Evolutionary conservation across 2,888 invertebrate species (phyloP).

Genomic region (Ectemnius lituratus): DNA sequence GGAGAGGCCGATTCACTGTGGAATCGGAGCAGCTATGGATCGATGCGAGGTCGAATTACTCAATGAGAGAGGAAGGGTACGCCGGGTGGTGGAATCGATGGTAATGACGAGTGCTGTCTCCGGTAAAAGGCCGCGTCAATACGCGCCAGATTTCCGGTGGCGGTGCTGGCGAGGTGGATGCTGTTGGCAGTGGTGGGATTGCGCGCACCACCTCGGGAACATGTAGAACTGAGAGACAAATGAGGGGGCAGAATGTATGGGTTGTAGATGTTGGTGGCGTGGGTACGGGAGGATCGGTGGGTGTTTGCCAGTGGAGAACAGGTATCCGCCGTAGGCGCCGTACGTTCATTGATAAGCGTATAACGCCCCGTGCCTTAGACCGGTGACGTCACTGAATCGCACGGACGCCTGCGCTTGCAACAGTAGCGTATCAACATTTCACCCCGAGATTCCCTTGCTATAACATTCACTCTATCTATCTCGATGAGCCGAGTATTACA

Average conservation of each 20-base stretch:
- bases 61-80: constrained; percentile 27
- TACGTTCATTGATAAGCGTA: constrained; percentile 75
- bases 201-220: neutral
- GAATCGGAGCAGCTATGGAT: constrained; percentile 22
- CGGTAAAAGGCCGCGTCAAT: constrained; percentile 1
- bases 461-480: neutral
- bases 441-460: neutral
- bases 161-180: neutral
- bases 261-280: constrained; percentile 38
- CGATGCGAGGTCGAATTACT: constrained; percentile 42
- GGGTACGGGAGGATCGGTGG: constrained; percentile 56
- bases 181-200: neutral
- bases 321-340: constrained; percentile 68
- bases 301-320: constrained; percentile 60
- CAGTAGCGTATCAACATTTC: constrained; percentile 36
- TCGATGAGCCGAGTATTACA: neutral
- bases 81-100: neutral
- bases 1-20: constrained; percentile 11
- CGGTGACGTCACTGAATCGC: constrained; percentile 63
- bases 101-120: constrained; percentile 8
- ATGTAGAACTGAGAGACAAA: constrained; percentile 18
- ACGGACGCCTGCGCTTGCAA: constrained; percentile 58
- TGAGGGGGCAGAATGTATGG: constrained; percentile 35
- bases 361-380: constrained; percentile 60
- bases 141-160: neutral